These are phyloP conservation scores for Scolopax mira DNA, from an alignment of 2,113 vertebrate species.

Conservation along the genomic window DNA sequence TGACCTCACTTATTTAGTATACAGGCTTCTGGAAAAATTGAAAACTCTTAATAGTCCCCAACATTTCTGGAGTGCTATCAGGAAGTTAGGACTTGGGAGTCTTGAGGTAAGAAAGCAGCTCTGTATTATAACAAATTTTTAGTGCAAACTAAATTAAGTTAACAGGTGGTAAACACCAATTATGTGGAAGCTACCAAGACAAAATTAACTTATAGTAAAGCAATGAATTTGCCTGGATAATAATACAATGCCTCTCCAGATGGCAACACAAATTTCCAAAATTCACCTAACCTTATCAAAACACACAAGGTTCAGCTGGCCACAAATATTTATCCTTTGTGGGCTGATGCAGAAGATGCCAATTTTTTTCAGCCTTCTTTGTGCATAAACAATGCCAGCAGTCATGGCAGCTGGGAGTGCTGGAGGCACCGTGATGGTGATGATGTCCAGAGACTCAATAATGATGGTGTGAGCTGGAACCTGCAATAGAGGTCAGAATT, in stretches of 20 bases:
- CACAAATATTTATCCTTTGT: conserved; percentile 97
- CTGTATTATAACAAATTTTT: not conserved
- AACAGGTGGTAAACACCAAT: not conserved
- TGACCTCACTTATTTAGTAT: not conserved
- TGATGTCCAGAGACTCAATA: conserved; percentile 94
- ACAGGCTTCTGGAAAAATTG: too few relatives aligned
- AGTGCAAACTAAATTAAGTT: not conserved
- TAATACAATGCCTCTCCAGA: not conserved
- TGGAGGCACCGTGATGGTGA: conserved; percentile 97
- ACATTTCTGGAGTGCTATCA: not conserved
- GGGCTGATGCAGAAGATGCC: conserved; percentile 99
- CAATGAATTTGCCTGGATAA: not conserved
- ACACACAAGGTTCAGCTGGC: conserved; percentile 95
- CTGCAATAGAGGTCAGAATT: conserved; percentile 61
- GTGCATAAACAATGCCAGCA: conserved; percentile 95
- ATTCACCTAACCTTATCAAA: conserved; percentile 90
- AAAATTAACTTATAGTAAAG: not conserved
- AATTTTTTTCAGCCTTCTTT: conserved; percentile 86
- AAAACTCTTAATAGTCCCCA: not conserved
- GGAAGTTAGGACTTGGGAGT: not conserved
- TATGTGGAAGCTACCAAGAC: not conserved
- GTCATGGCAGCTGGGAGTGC: conserved; percentile 97
- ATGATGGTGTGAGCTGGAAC: conserved; percentile 84
- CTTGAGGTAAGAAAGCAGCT: not conserved
- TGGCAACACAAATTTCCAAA: not conserved